These are phyloP conservation scores for Pollenia labialis DNA, from an alignment of 2,888 invertebrate genomes.

Conservation along the genomic window DNA sequence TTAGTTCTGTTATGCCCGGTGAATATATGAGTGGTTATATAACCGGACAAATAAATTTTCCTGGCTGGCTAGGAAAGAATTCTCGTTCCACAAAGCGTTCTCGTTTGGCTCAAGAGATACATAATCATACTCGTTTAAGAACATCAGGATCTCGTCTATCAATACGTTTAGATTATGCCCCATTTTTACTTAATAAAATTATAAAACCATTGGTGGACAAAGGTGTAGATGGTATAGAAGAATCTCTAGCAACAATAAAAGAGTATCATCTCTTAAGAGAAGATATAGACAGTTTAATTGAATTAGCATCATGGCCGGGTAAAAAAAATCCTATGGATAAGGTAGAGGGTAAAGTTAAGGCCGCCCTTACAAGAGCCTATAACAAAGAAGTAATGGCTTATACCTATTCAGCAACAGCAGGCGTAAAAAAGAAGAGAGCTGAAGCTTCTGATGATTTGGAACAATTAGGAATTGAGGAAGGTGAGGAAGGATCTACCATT, in stretches of 20 bases:
- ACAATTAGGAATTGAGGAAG: constrained; percentile 83
- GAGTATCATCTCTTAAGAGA: constrained; percentile 94
- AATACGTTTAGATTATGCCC: constrained; percentile 95
- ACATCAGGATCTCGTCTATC: constrained; percentile 92
- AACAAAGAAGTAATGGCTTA: constrained; percentile 93
- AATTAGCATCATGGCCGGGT: constrained; percentile 93
- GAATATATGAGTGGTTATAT: constrained; percentile 92
- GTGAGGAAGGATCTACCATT: constrained; percentile 79
- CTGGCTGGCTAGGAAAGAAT: constrained; percentile 98
- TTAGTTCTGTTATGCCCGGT: constrained; percentile 96
- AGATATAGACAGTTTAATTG: constrained; percentile 95
- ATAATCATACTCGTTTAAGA: constrained; percentile 93
- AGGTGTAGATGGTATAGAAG: constrained; percentile 89
- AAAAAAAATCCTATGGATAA: constrained; percentile 90
- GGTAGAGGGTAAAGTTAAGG: constrained; percentile 93
- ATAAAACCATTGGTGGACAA: constrained; percentile 89
- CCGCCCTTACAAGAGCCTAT: constrained; percentile 95
- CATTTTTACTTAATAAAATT: constrained; percentile 90
- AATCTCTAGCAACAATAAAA: constrained; percentile 90
- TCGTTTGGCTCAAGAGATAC: constrained; percentile 92
- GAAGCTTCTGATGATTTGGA: constrained; percentile 84
- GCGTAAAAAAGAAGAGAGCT: constrained; percentile 87
- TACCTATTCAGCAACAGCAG: constrained; percentile 89
- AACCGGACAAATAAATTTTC: constrained; percentile 93
- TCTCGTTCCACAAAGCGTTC: constrained; percentile 93